Evolutionary conservation across 2,113 vertebrate species (phyloP), one percentile per base, ranked within the genome.

Genomic region (Lophura nycthemera): DNA sequence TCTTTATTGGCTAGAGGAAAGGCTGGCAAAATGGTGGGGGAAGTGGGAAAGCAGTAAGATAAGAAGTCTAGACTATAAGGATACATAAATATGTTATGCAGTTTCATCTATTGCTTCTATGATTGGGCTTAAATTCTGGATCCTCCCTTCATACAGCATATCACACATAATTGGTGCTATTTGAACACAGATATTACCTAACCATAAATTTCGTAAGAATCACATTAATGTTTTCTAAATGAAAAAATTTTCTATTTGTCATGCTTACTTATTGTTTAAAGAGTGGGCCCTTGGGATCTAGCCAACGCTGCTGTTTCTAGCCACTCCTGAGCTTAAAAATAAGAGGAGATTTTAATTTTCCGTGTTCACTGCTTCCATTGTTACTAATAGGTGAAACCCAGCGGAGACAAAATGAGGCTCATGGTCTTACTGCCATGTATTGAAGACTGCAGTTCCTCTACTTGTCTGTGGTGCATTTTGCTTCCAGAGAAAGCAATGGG

Each of bases 11-110:
- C 70, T 27, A 67, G 77, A 86, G 25, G 52, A 91, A 73, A 89
- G 10, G 38, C 11, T 94, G 83, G 64, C 60, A 71, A 80, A 83
- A 59, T 50, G 8, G 12, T 86, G 30, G 11, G 11, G 85, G 86
- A 96, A 90, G 83, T 71, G 42, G 50, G 65, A 77, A 93, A 88
- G 15, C 21, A 3, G 56, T 59, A 79, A 85, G 86, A 94, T 94
- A 95, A 95, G 47, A 86, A 90, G 80, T 95, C 93, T 94, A 84
- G 93, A 93, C 88, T 86, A 36, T 48, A 52, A 30, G 83, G 22
- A 63, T 64, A 60, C 34, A 83, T 50, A 85, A 22, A 87, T 50
- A 59, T 5, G 42, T 45, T 61, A 40, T 71, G 50, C 64, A 77
- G 64, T 72, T 72, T 83, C 72, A 83, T 67, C 29, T 71, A 14